These are phyloP conservation scores for Nannoperca australis DNA, from an alignment of 2,797 vertebrate species.

Conservation along the genomic window DNA sequence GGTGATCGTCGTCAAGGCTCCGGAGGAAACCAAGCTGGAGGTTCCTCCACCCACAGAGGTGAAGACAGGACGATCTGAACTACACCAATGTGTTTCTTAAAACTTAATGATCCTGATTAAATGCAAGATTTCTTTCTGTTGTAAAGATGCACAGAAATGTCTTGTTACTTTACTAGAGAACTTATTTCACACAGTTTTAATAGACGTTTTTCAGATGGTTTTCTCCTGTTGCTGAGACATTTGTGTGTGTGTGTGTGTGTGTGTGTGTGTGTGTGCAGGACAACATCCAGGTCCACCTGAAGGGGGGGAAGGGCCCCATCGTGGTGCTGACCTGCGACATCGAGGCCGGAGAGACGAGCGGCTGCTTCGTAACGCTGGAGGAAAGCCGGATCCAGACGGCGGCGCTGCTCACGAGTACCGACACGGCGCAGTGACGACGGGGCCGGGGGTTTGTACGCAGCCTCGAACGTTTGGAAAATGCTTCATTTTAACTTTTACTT, in stretches of 20 bases:
- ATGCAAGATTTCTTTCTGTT: background rate
- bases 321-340: slow-evolving; percentile 87
- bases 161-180: background rate
- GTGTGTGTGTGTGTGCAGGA: slow-evolving; percentile 80
- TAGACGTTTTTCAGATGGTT: no score
- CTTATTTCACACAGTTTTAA: background rate
- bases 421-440: background rate
- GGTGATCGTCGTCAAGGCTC: slow-evolving; percentile 91
- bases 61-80: background rate
- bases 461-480: no score
- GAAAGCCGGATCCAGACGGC: slow-evolving; percentile 75
- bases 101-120: background rate
- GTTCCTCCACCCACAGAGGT: slow-evolving; percentile 92
- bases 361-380: slow-evolving; percentile 73
- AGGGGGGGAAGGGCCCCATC: slow-evolving; percentile 89
- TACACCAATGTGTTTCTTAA: background rate
- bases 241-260: slow-evolving; percentile 12
- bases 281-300: slow-evolving; percentile 90
- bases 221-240: background rate
- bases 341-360: background rate
- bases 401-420: slow-evolving; percentile 57
- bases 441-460: no score
- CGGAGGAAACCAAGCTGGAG: slow-evolving; percentile 93
- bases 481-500: no score
- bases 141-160: background rate